Base-by-base conservation (phyloP, 2,888 invertebrate genomes). In the Pyrrhia umbra region DNA sequence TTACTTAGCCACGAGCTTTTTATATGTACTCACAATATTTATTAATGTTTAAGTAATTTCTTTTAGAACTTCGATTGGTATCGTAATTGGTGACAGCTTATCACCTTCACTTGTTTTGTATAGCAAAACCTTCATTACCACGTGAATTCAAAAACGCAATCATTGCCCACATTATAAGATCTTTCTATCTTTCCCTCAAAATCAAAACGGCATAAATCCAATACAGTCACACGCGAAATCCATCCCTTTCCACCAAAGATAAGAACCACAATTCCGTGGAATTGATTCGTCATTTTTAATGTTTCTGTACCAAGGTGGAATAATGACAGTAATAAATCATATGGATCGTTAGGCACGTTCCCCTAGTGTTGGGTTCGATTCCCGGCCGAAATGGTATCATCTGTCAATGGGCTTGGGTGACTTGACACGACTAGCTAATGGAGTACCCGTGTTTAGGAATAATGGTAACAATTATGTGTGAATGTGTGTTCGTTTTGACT, bases 321-420 rank as follows among this genome's bases (percentile, higher is more conserved):
- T 93, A 94, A 95, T 94, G 95, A 94, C 90, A 93, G 93, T 93
- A 93, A 95, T 95, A 94, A 94, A 95, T 95, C 95, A 95, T 94
- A 94, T 86, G 94, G 93, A 90, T 95, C 95, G 93, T 95, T 95
- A 95, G 91, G 87, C 91, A 85, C 88, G 90, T 88, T 91, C 93
- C 94, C 92, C 90, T 83, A 86, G 92, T 90, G 85, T 82, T 81
- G 87, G 90, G 90, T 94, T 94, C 93, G 94, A 94, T 94, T 94
- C 94, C 92, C 89, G 91, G 85, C 85, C 88, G 93, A 93, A 94
- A 94, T 94, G 92, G 93, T 91, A 94, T 94, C 94, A 94, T 95
- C 95, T 94, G 95, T 95, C 95, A 95, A 94, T 94, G 89, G 89
- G 82, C 77, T 81, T 76, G 77, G 87, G 92, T 93, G 93, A 94